phyloP scores from a whole-genome alignment of 1,140 invertebrate genomes.

The Brachionus paranguensis region DNA sequence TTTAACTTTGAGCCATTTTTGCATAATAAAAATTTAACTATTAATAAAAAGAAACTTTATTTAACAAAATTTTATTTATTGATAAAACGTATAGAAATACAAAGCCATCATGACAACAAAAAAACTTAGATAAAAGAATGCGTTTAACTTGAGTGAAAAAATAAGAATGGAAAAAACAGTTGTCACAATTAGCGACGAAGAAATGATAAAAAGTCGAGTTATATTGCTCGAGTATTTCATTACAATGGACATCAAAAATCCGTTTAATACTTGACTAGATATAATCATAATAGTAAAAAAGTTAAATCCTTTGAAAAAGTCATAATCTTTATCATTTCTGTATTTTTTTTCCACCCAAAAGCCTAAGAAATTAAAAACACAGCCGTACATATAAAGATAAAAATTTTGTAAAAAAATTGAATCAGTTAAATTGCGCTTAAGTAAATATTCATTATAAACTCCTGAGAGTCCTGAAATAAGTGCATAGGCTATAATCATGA shows the following conservation, averaged over 20 bases:
- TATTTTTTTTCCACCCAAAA: neutral
- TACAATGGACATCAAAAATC: constrained; percentile 52
- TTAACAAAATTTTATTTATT: neutral
- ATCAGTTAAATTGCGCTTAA: constrained; percentile 48
- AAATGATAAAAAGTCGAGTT: constrained; percentile 52
- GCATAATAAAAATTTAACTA: neutral
- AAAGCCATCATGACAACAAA: neutral
- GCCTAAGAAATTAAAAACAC: constrained; percentile 1
- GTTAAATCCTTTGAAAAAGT: constrained; percentile 45
- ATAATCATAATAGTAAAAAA: constrained; percentile 47
- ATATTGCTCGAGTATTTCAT: constrained; percentile 55
- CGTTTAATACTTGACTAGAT: constrained; percentile 48
- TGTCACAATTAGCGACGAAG: constrained; percentile 47
- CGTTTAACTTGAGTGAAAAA: constrained; percentile 16
- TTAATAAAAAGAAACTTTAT: neutral
- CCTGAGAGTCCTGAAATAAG: constrained; percentile 49
- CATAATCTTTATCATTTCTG: neutral
- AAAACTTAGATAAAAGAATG: constrained; percentile 11
- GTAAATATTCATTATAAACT: constrained; percentile 52
- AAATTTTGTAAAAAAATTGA: constrained; percentile 34
- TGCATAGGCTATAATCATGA: constrained; percentile 48
- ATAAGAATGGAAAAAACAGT: constrained; percentile 11
- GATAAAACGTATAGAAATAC: neutral
- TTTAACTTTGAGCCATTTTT: no score
- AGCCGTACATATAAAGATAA: constrained; percentile 31